These are phyloP conservation scores for Drosophila subquinaria DNA, from an alignment of 2,888 invertebrate species.

Conservation along the genomic window DNA sequence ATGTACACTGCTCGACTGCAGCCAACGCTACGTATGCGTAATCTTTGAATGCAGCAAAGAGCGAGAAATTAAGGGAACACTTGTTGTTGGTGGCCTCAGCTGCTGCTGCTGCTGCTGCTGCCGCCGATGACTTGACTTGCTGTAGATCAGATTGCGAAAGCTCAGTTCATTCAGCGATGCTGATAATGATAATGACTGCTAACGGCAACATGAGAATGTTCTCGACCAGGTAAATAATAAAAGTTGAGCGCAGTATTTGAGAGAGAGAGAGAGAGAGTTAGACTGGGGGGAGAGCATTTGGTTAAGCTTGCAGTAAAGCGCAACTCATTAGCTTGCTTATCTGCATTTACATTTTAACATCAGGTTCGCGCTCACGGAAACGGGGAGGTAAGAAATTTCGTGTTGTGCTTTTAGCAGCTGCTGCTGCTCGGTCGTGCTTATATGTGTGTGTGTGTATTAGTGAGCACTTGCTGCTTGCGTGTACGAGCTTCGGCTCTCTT, in stretches of 20 bases:
- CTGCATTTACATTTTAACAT: conserved; percentile 38
- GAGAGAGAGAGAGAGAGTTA: not conserved
- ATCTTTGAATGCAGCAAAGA: conserved; percentile 27
- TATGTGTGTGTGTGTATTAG: conserved; percentile 6
- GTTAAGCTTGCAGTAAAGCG: conserved; percentile 37
- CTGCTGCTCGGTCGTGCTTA: conserved; percentile 5
- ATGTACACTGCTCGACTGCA: too few relatives aligned
- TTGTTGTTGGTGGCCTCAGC: conserved; percentile 38
- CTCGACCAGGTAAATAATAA: conserved; percentile 4
- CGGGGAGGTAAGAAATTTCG: conserved; percentile 40
- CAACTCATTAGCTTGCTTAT: conserved; percentile 52
- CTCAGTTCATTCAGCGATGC: conserved; percentile 51
- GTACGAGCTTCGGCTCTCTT: conserved; percentile 6
- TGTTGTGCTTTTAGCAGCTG: conserved; percentile 49
- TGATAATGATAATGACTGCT: conserved; percentile 42
- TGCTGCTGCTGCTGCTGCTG: not conserved
- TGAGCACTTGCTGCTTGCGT: conserved; percentile 52
- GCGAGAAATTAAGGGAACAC: conserved; percentile 34
- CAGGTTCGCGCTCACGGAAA: not conserved
- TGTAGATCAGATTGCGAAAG: conserved; percentile 53
- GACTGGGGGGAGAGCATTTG: conserved; percentile 1
- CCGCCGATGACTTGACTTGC: conserved; percentile 5
- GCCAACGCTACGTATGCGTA: conserved; percentile 48
- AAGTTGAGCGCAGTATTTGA: conserved; percentile 5
- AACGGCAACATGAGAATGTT: conserved; percentile 8